Evolutionary conservation across 2,888 invertebrate species (phyloP), one percentile per base, ranked within the genome.

Genomic region (Mactromeris polynyma): DNA sequence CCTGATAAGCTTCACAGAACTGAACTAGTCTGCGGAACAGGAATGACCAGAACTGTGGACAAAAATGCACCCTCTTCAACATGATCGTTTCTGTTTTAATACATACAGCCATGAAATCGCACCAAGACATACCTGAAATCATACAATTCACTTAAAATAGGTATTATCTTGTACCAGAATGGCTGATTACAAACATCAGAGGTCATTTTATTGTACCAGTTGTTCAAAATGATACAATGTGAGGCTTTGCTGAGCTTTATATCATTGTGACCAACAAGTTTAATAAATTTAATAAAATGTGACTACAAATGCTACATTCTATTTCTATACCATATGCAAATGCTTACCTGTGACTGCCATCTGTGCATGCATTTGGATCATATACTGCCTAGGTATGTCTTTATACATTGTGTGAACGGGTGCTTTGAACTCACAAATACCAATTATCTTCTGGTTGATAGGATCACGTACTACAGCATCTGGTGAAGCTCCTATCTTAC

Each of bases 361-460:
- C 87, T 95, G 95, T 69, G 94, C 95, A 78, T 95, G 95, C n/a
- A 95, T 94, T 88, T 95, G 95, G 11, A 94, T 94, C 94, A 95
- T 95, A 81, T 95, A 94, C n/a, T 90, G 91, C 38, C 94, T 86
- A 9, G 95, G 95, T 42, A 95, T 94, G 36, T 78, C 83, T 21
- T 77, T 73, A 79, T 94, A 95, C 90, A 95, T 88, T 36, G 90
- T 87, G 87, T 94, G 91, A 0, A 94, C 89, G 21, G 95, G 95
- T 19, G 95, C 95, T 89, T 95, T 95, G 86, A 93, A 95, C 85
- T 95, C 95, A 85, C 93, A 95, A 9, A 95, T 85, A 9, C 95
- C 95, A 21, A 94, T 73, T 26, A 87, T 79, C 58, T 89, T 83
- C 0, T 46, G 31, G 3, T 86, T 51, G 54, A 81, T 85, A 21